Percentiles rank a stretch among this genome's conserved stretches.
These are phyloP conservation scores for Thaleichthys pacificus DNA, from an alignment of 2,797 vertebrate species.

Conservation along the genomic window DNA sequence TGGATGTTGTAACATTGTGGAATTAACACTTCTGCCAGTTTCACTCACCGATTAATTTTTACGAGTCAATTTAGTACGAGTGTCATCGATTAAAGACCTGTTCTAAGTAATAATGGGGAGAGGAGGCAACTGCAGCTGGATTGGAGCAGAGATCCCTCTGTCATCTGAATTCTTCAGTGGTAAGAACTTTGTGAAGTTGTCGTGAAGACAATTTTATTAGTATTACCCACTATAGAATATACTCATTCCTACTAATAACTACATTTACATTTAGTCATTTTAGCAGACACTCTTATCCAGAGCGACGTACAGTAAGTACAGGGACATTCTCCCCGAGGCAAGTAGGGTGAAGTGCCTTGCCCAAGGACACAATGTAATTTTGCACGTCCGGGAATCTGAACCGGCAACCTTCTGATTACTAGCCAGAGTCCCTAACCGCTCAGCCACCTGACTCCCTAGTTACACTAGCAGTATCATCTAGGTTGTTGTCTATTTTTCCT, in stretches of 20 bases:
- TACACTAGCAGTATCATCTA: too few relatives aligned
- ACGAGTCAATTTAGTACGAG: neutral
- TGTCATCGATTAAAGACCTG: neutral
- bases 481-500: neutral
- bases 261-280: too few relatives aligned
- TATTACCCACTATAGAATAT: neutral
- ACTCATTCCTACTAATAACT: too few relatives aligned
- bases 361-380: too few relatives aligned
- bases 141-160: conserved; percentile 71
- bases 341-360: too few relatives aligned
- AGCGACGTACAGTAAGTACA: too few relatives aligned
- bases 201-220: neutral
- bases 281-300: too few relatives aligned
- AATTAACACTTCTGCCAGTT: neutral
- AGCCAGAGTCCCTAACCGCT: too few relatives aligned
- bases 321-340: too few relatives aligned
- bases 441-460: too few relatives aligned
- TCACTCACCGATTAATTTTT: neutral
- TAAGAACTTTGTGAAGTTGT: conserved; percentile 36
- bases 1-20: neutral
- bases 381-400: too few relatives aligned
- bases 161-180: conserved; percentile 78
- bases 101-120: conserved; percentile 50
- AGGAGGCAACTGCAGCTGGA: conserved; percentile 73
- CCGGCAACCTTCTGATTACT: too few relatives aligned